Conservation (phyloP, 2,113 vertebrate species). For the Plotosus lineatus region DNA sequence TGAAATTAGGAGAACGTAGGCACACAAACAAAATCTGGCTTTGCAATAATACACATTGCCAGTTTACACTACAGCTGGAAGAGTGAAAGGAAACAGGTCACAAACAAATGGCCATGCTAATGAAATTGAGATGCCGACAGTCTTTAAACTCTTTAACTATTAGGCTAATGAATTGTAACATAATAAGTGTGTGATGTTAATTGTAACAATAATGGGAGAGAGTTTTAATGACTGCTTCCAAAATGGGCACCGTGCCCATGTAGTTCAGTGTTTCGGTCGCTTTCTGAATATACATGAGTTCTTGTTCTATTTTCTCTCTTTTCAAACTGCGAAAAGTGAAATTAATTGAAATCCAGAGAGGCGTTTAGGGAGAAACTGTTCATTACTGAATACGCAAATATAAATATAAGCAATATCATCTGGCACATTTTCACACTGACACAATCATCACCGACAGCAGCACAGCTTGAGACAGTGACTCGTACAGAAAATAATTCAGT, state of each 20-base stretch:
- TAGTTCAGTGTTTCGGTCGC: slow-evolving; percentile 9
- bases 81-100: slow-evolving; percentile 17
- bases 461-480: slow-evolving; percentile 7
- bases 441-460: slow-evolving; percentile 20
- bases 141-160: slow-evolving; percentile 39
- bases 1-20: slow-evolving; percentile 48
- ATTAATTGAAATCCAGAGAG: slow-evolving; percentile 19
- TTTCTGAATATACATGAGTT: slow-evolving; percentile 2
- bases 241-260: slow-evolving; percentile 40
- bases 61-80: slow-evolving; percentile 21
- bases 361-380: slow-evolving; percentile 2
- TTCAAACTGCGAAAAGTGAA: slow-evolving; percentile 6
- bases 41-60: slow-evolving; percentile 26
- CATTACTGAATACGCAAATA: slow-evolving; percentile 31
- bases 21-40: slow-evolving; percentile 43
- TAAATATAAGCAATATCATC: slow-evolving; percentile 18
- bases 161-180: slow-evolving; percentile 47
- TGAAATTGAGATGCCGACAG: slow-evolving; percentile 23
- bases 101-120: slow-evolving; percentile 44
- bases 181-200: slow-evolving; percentile 42
- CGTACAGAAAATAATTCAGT: slow-evolving; percentile 10
- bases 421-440: not conserved
- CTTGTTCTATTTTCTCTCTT: not conserved
- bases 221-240: slow-evolving; percentile 34
- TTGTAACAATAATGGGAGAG: slow-evolving; percentile 40